These are phyloP conservation scores for Ruditapes philippinarum DNA, from an alignment of 1,140 invertebrate species.

Conservation along the genomic window DNA sequence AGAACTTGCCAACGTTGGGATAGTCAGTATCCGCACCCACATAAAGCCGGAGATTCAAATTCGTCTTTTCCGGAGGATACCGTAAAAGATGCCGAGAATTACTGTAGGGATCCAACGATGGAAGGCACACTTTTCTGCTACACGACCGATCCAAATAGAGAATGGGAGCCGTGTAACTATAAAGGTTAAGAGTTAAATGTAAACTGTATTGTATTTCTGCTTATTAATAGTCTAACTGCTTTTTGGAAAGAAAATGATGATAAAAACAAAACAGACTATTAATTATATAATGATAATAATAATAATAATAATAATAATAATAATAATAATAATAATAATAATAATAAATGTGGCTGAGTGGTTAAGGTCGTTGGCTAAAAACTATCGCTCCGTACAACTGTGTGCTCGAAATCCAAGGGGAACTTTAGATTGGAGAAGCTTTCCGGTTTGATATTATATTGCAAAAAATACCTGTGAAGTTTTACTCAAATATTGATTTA, in stretches of 20 bases:
- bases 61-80: constrained; percentile 32
- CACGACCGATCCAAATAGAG: constrained; percentile 40
- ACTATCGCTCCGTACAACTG: too few relatives aligned
- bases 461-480: too few relatives aligned
- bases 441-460: too few relatives aligned
- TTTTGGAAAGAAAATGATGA: background rate
- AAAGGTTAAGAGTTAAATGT: too few relatives aligned
- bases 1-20: constrained; percentile 46
- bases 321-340: background rate
- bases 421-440: too few relatives aligned
- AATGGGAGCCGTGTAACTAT: constrained; percentile 26
- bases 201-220: too few relatives aligned
- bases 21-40: background rate
- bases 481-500: too few relatives aligned
- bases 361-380: too few relatives aligned
- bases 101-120: constrained; percentile 46
- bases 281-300: background rate
- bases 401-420: too few relatives aligned
- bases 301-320: background rate
- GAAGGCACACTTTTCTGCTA: constrained; percentile 45
- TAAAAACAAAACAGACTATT: background rate
- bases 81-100: constrained; percentile 26
- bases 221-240: background rate
- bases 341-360: too few relatives aligned
- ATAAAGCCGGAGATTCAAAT: background rate